Evolutionary conservation across 2,113 vertebrate species (phyloP).

Genomic region (Siphamia tubifer): DNA sequence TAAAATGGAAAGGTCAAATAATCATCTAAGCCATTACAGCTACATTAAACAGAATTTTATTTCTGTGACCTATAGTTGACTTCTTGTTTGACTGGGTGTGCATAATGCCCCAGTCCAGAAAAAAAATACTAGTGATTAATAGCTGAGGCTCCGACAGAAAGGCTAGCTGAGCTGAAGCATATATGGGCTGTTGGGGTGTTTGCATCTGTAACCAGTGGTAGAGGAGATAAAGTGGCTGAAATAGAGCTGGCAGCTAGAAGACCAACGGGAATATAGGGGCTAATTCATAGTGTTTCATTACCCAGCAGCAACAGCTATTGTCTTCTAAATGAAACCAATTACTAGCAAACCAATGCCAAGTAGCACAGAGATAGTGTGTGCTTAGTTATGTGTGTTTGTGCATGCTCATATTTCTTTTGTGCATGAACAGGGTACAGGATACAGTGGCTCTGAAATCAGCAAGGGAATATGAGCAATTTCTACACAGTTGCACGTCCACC

Average conservation of each 20-base stretch:
- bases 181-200: slow-evolving; percentile 4
- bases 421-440: slow-evolving; percentile 6
- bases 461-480: slow-evolving; percentile 32
- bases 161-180: slow-evolving; percentile 6
- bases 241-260: slow-evolving; percentile 24
- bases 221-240: slow-evolving; percentile 43
- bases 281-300: slow-evolving; percentile 66
- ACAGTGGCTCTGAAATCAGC: background rate
- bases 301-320: slow-evolving; percentile 54
- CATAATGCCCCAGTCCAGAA: background rate
- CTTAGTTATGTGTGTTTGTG: slow-evolving; percentile 32
- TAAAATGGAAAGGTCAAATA: slow-evolving; percentile 36
- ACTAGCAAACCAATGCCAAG: slow-evolving; percentile 35
- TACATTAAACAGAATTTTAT: slow-evolving; percentile 45
- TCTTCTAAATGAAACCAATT: slow-evolving; percentile 67
- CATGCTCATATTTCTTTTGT: background rate
- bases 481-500: slow-evolving; percentile 20
- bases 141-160: slow-evolving; percentile 28
- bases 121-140: slow-evolving; percentile 39
- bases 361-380: slow-evolving; percentile 8
- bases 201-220: slow-evolving; percentile 28
- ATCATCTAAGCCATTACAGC: slow-evolving; percentile 40
- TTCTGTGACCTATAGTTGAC: slow-evolving; percentile 54
- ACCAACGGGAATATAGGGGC: slow-evolving; percentile 39
- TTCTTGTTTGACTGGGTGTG: slow-evolving; percentile 27